A percentile compares a stretch with the other conserved stretches of the same genome.
Conservation (phyloP, 2,888 invertebrate genomes). For the Cryptocephalus moraei region DNA sequence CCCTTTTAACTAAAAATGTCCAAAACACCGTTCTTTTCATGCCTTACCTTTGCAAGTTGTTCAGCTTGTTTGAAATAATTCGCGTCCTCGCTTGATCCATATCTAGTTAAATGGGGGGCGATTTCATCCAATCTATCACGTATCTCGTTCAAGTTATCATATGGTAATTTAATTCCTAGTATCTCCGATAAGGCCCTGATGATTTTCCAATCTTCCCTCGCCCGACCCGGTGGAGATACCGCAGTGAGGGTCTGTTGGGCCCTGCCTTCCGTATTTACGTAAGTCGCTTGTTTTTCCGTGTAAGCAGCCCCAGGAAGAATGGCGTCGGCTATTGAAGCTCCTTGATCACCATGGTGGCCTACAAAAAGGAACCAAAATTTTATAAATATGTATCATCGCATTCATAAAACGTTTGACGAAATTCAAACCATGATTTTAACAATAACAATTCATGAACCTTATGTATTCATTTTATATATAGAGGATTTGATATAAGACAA, state of each 20-base stretch:
- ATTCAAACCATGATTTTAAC: no score
- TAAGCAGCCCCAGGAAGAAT: constrained; percentile 95
- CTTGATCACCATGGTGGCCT: constrained; percentile 95
- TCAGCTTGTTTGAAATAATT: constrained; percentile 74
- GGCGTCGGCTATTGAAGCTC: constrained; percentile 86
- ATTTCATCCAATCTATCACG: constrained; percentile 66
- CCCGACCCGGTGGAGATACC: constrained; percentile 84
- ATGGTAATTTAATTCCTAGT: constrained; percentile 52
- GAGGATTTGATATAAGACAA: no score
- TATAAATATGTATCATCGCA: no score
- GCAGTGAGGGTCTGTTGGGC: constrained; percentile 84
- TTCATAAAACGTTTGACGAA: no score
- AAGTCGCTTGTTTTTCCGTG: constrained; percentile 96
- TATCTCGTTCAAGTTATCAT: constrained; percentile 77
- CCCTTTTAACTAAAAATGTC: no score
- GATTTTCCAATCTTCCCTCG: constrained; percentile 97
- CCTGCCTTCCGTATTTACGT: constrained; percentile 95
- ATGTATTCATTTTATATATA: no score
- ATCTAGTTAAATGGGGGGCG: constrained; percentile 79
- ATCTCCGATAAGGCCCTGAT: constrained; percentile 94
- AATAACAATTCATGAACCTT: no score
- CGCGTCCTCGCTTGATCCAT: constrained; percentile 74
- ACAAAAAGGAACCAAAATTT: constrained; percentile 2
- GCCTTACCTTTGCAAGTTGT: constrained; percentile 55
- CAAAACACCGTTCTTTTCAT: background rate